Evolutionary conservation across 2,888 invertebrate species (phyloP).

Genomic region (Caradrina clavipalpis): DNA sequence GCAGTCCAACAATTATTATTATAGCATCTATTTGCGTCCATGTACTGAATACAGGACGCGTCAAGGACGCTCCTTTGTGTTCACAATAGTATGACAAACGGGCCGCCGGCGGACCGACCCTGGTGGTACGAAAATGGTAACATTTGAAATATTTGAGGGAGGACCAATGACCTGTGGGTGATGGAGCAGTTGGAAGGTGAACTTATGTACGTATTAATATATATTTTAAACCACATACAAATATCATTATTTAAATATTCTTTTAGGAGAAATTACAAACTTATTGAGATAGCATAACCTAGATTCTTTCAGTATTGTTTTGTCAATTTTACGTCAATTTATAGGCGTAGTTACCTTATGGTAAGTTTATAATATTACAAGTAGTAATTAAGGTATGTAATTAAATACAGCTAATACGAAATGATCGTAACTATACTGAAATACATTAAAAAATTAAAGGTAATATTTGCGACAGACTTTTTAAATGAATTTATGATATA

Average conservation of each 20-base stretch:
- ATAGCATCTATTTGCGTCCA: conserved; percentile 18
- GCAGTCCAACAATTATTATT: conserved; percentile 31
- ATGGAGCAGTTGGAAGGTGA: conserved; percentile 1
- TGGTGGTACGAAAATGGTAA: conserved; percentile 44
- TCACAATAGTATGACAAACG: conserved; percentile 57
- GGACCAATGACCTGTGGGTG: conserved; percentile 33
- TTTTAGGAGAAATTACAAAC: too few species aligned
- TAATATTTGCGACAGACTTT: background rate
- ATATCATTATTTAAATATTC: too few species aligned
- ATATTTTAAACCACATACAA: too few species aligned
- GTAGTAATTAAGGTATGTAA: too few species aligned
- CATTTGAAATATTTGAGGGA: conserved; percentile 49
- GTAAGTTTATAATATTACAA: too few species aligned
- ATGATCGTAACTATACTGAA: background rate
- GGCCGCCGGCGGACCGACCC: conserved; percentile 39
- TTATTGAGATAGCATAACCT: too few species aligned
- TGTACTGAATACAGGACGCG: conserved; percentile 48
- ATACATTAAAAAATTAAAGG: background rate
- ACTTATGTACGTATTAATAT: too few species aligned
- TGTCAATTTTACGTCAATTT: too few species aligned
- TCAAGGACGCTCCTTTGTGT: conserved; percentile 61
- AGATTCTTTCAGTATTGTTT: too few species aligned
- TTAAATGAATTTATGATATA: too few species aligned
- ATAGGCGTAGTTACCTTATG: too few species aligned
- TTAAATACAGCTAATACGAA: background rate